Base-by-base conservation (phyloP, 1,140 invertebrate genomes). In the Cryptotermes secundus region DNA sequence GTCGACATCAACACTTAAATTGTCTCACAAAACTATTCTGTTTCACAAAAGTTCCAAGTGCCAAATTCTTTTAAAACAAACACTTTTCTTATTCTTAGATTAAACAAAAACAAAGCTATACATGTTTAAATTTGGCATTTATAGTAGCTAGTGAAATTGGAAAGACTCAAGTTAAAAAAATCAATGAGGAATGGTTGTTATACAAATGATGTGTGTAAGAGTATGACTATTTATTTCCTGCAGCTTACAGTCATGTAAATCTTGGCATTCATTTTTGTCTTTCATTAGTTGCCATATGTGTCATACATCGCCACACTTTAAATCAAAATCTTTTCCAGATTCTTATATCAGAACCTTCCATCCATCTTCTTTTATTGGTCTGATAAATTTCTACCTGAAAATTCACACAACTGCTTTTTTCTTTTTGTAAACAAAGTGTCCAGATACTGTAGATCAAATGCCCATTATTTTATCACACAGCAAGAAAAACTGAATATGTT, bases 171-270 rank as follows among this genome's bases (percentile, higher is more conserved):
- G 9, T 72, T n/a, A 31, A 72, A 72, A n/a, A 72, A 72, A 72
- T 72, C 16, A 72, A 72, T 72, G 59, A 72, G 59, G 59, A 72
- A 72, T 72, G 59, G 31, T 9, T 72, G 26, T 31, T 72, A n/a
- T 72, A 72, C n/a, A 72, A 31, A 72, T 72, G 0, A 72, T 72
- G 59, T 72, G 31, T 72, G 59, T 72, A 72, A 72, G n/a, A 72
- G 59, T 72, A 72, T 72, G 59, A 72, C 59, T 72, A 72, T 72
- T 72, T 72, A 72, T 72, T 72, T 72, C 59, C n/a, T 72, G 59
- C 59, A 72, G n/a, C 31, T 72, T 72, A 72, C 59, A 72, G 19
- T 16, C 4, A 72, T 72, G 59, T 72, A 72, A n/a, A 72, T 72
- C 26, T 31, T 31, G n/a, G n/a, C 59, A 31, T 72, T 31, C 26